Evolutionary conservation across 2,888 invertebrate genomes (phyloP).

Genomic region (Sarcophaga rosellei): DNA sequence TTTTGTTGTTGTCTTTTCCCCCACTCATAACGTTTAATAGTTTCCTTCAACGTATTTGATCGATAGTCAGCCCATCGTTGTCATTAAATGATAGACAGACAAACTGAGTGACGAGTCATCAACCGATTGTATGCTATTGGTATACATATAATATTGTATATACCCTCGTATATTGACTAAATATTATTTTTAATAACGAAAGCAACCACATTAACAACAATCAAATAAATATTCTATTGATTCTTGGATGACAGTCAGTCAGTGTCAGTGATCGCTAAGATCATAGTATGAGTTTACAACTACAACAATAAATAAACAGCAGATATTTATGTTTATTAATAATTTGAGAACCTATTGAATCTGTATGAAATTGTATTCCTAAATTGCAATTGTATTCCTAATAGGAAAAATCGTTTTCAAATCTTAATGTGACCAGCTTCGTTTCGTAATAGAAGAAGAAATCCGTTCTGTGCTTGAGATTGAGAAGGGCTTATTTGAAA

Average conservation of each 20-base stretch:
- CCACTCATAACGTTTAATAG: no score
- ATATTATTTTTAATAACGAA: constrained; percentile 15
- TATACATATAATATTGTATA: no score
- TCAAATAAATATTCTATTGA: constrained; percentile 25
- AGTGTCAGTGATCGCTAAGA: no score
- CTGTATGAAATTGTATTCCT: no score
- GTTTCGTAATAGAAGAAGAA: no score
- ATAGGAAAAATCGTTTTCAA: not conserved
- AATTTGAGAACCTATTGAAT: not conserved
- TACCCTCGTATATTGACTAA: no score
- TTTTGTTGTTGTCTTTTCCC: not conserved
- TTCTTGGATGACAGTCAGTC: not conserved
- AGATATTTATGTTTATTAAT: constrained; percentile 6
- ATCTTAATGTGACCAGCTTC: not conserved
- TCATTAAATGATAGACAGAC: constrained; percentile 20
- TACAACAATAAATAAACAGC: no score
- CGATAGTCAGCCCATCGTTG: constrained; percentile 23
- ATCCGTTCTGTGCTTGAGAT: no score
- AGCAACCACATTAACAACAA: constrained; percentile 22
- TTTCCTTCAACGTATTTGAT: constrained; percentile 16
- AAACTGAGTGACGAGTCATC: constrained; percentile 38
- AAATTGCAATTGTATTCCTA: no score
- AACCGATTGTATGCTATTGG: constrained; percentile 27
- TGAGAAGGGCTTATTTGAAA: no score
- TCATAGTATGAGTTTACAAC: no score